Evolutionary conservation across 2,113 vertebrate species (phyloP), one percentile per base, ranked within the genome.

Genomic region (Oceanites oceanicus): DNA sequence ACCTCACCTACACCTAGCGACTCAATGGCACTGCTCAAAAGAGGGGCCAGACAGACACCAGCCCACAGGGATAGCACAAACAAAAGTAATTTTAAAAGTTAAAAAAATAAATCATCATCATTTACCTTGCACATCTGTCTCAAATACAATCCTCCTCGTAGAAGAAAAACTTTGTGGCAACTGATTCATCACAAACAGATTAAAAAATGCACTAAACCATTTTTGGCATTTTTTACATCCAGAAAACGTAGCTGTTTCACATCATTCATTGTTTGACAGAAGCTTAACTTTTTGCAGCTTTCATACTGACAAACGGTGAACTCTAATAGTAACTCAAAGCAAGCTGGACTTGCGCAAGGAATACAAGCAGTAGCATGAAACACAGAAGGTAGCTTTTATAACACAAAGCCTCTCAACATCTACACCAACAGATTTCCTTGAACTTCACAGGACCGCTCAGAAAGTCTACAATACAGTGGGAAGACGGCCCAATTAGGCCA

Each of bases 61-160:
- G 26, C 65, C 67, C 47, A 61, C 66, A 93, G 21, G 15, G 3
- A 70, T 3, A 53, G 27, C 9, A 73, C 22, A 55, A 70, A 45
- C 1, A 4, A 27, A 44, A 86, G 32, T 29, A 4, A 63, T 52
- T 77, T 73, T 32, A 32, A 34, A 79, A 34, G n/a, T 55, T 58
- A 88, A 71, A 9, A 34, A n/a, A 36, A 27, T 27, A 40, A 40
- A 55, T 7, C 4, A 29, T 13, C 4, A 32, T 3, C 0, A 44
- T 67, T 82, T 80, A 83, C 36, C 7, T 88, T 45, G 27, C n/a
- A 56, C 19, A 58, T 61, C 49, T 68, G 27, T 65, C 66, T 79
- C 42, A 53, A 86, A 75, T 9, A 73, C 30, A 86, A 32, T 6
- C n/a, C 42, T 38, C 32, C 25, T 36, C 53, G 68, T 10, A 30